Base-by-base conservation (phyloP, 2,888 invertebrate genomes). In the Rhyacophila evoluta region DNA sequence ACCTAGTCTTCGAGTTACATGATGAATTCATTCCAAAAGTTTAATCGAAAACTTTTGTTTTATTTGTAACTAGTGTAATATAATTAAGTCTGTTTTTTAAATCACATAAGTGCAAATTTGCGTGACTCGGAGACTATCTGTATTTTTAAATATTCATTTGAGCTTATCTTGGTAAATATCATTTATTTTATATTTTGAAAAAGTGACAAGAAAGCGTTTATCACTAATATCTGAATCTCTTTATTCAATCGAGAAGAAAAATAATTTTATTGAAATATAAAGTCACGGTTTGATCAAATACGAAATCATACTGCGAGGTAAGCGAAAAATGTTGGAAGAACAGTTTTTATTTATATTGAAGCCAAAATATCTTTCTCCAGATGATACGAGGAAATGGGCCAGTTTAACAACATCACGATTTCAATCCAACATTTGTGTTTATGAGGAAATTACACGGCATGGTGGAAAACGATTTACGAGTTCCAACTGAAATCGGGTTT, bases 361-460 rank as follows among this genome's bases (percentile, higher is more conserved):
- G 19, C 10, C 55, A 25, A 19, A 55, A 55, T 55, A 55, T 55
- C 10, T 19, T 19, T 10, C 55, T 1, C 2, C 3, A 12, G 55
- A 55, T 25, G 12, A 19, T 6, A 12, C 25, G 15, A 55, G 55
- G 55, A 55, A 55, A 55, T 55, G 19, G 55, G 8, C 19, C 19
- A 55, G 55, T 55, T 55, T 8, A 55, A 55, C 55, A 55, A 55
- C 55, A 25, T 55, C 10, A 19, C 55, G 25, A 4, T 19, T 55
- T 55, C 55, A 19, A 55, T 55, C 55, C 6, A 55, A 55, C 55
- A 55, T 55, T 55, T 55, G 19, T 19, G 55, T 19, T 55, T 55
- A 55, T 55, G 55, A 55, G 55, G 55, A 55, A 55, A 55, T 55
- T 55, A 19, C 55, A 55, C 10, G 55, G 55, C 55, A 55, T 19